These are phyloP conservation scores for Apodemus speciosus DNA, from an alignment of 2,113 vertebrate species.

Conservation along the genomic window DNA sequence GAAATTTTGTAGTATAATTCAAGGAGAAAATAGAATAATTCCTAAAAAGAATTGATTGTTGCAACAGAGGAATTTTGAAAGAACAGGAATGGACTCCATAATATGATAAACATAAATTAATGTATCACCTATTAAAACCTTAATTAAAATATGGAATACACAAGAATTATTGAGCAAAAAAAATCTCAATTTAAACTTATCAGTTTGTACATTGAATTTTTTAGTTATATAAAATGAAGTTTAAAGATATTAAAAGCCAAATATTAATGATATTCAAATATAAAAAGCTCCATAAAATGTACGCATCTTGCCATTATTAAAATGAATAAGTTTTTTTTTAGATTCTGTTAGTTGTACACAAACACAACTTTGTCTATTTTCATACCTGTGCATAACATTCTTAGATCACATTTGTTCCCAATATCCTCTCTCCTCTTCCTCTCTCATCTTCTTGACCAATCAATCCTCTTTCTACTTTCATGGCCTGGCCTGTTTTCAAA, in stretches of 20 bases:
- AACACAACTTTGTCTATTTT: background rate
- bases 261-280: background rate
- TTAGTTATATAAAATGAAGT: background rate
- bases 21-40: background rate
- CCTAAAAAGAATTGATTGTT: background rate
- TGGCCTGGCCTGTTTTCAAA: background rate
- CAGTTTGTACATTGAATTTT: background rate
- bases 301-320: background rate
- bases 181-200: background rate
- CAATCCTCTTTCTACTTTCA: no score
- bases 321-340: background rate
- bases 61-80: background rate
- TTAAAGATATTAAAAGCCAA: background rate
- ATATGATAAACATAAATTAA: background rate
- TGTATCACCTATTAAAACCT: constrained; percentile 3
- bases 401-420: no score
- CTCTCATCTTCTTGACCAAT: background rate
- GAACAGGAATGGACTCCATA: background rate
- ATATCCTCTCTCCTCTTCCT: no score
- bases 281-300: background rate
- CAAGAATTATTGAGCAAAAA: background rate
- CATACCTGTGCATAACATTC: no score
- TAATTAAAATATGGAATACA: background rate
- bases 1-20: background rate
- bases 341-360: background rate